A percentile compares a stretch with the other conserved stretches of the same genome.
These are phyloP conservation scores for Hemicentrotus pulcherrimus DNA, from an alignment of 35 echinoderm and acorn worm genomes.

Conservation along the genomic window DNA sequence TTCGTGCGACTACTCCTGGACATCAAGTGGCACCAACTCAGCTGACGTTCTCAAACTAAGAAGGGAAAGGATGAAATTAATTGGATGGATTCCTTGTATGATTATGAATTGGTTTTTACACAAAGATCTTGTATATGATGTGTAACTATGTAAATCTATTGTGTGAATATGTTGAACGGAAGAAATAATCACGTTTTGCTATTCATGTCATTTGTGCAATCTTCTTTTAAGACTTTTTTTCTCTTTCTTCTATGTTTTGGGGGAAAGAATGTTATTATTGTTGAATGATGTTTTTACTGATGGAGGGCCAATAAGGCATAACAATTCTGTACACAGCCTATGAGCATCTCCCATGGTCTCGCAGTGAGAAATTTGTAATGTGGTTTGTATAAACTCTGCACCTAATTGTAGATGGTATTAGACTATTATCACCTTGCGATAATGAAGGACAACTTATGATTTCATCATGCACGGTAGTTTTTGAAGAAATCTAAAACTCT, in stretches of 20 bases:
- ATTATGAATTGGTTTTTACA: neutral
- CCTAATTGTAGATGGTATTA: neutral
- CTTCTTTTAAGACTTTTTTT: neutral
- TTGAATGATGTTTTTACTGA: neutral
- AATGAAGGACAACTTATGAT: neutral
- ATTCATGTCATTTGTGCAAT: neutral
- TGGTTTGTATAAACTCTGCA: conserved; percentile 10
- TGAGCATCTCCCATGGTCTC: neutral
- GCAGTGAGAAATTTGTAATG: neutral
- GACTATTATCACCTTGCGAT: conserved; percentile 9
- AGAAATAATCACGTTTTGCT: neutral
- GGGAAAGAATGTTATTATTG: neutral
- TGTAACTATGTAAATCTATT: conserved; percentile 10
- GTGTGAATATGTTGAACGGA: neutral
- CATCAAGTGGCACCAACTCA: neutral
- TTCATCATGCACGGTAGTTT: neutral
- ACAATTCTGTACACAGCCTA: neutral
- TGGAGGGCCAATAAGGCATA: neutral
- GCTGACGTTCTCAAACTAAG: neutral
- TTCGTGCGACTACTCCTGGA: neutral
- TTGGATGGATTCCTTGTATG: neutral
- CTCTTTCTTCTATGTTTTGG: neutral
- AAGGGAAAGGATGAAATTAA: neutral
- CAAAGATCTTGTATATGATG: neutral
- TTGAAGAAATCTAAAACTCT: neutral